Base-by-base conservation (phyloP, 2,797 vertebrate genomes). In the Epinephelus awoara region DNA sequence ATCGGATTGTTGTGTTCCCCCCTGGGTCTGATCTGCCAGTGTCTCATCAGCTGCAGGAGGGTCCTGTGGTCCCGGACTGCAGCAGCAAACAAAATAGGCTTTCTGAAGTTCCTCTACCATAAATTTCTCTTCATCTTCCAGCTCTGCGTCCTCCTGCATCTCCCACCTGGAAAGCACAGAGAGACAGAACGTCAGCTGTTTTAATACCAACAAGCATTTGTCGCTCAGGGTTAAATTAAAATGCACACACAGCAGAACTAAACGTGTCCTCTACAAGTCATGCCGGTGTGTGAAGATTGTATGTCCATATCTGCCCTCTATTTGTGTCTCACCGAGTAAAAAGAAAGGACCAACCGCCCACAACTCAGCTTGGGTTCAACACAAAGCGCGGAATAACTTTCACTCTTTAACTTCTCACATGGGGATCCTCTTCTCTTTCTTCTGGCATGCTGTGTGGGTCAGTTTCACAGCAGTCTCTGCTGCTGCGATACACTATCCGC, bases 141-240 rank as follows among this genome's bases (percentile, higher is more conserved):
- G 94, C 87, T 77, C 92, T 34, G 96, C 96, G 49, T 78, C 94
- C 44, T 97, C 95, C 91, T 94, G 97, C 96, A 97, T 96, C 93
- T 99, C 98, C 97, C 98, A 99, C 90, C 98, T 99, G 96, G 88
- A 96, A 96, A 80, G 66, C 70, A 83, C 79, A 93, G 50, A 87
- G 42, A 79, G 42, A 61, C 54, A 78, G 25, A 83, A 74, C n/a
- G 67, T 71, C n/a, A 72, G 57, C 42, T 66, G 74, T 82, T 80
- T 88, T 55, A 78, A 73, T 62, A 62, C 63, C 50, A 65, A 75
- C 56, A 68, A 71, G 73, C 50, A 76, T 18, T 69, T 79, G 49
- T 70, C 54, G 38, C 19, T n/a, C 23, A 54, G 42, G 42, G 55
- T 68, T 82, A 77, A 77, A 74, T 47, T 9, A 74, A 77, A 82